Base-by-base conservation (phyloP, 2,113 vertebrate genomes). In the Callipepla californica region DNA sequence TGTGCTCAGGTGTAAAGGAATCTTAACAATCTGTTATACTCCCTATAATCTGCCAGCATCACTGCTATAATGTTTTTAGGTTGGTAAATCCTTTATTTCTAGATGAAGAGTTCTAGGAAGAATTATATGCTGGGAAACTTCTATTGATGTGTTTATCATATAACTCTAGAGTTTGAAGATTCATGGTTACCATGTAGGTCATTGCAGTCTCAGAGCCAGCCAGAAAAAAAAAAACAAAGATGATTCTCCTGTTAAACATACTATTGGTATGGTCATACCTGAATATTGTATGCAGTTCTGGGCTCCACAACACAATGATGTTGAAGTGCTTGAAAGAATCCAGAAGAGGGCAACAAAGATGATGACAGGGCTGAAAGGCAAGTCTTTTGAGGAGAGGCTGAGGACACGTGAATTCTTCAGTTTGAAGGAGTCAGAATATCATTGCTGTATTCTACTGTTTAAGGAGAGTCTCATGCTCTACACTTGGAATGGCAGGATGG, bases 121-220 rank as follows among this genome's bases (percentile, higher is more conserved):
- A 61, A 40, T 5, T 69, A 28, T 38, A 6, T 13, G 11, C 9
- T 72, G 61, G 13, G n/a, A 45, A 61, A 22, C 13, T 80, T 8
- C 17, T 67, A 4, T 19, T 75, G 8, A 13, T 17, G 3, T 13
- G 3, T 44, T 45, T 7, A 28, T n/a, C 13, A 11, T 0, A 2
- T 59, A 9, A 55, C 7, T 14, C 23, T 38, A 48, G 14, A 80
- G 13, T 38, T 61, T 6, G 11, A 15, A 8, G 7, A 30, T 70
- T 61, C 14, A 61, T 18, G 3, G 2, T 15, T 18, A 73, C 25
- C 7, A 30, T 19, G 21, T 11, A 7, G 26, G 13, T 40, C 8
- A 21, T 48, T 13, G 53, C 3, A 45, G 5, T 32, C 11, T 40
- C 40, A 40, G 40, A 40, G 40, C 11, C 40, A 40, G 40, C 11